Base-by-base conservation (phyloP, 2,797 vertebrate genomes). In the Mormyrops boulengeri region DNA sequence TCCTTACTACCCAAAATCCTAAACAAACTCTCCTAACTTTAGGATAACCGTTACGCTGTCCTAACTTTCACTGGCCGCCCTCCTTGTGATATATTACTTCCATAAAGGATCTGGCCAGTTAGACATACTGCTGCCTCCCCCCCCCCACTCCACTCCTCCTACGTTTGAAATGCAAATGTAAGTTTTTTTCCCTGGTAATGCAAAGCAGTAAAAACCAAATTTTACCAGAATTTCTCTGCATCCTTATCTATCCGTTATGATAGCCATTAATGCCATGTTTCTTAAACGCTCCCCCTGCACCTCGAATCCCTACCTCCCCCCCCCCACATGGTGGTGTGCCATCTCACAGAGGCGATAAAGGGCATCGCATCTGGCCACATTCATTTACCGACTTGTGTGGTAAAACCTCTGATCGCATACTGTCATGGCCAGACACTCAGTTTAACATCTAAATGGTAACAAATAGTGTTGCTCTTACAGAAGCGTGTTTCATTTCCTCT, bases 311-410 rank as follows among this genome's bases (percentile, higher is more conserved):
- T 2, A 0, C 86, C 5, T 34, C 4, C 2, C 49, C 19, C 19
- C 30, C 14, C 17, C 30, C 19, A 12, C 52, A n/a, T 17, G 22
- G 30, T 53, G 49, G 50, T 14, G 22, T 55, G 14, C 91, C 93
- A 92, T 94, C 95, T 93, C 93, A 90, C 93, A 95, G 95, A 95
- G 94, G 95, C 95, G 95, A 96, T 96, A 96, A 95, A 94, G 93
- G 93, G 91, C 92, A 92, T 92, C 93, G 91, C 92, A 92, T 92
- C 93, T 92, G 93, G 92, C 94, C 92, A 94, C 95, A 95, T 95
- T 96, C 94, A 96, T 96, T 96, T 95, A 95, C 95, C 95, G 94
- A 95, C 94, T 94, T 92, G 94, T 94, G 95, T 95, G 94, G 95
- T 96, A 95, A 95, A 96, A 95, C 95, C 89, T 96, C 93, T 6